Percentiles rank a stretch among this genome's conserved stretches.
Conservation (phyloP, 2,113 vertebrate species). For the Chascanopsetta lugubris region DNA sequence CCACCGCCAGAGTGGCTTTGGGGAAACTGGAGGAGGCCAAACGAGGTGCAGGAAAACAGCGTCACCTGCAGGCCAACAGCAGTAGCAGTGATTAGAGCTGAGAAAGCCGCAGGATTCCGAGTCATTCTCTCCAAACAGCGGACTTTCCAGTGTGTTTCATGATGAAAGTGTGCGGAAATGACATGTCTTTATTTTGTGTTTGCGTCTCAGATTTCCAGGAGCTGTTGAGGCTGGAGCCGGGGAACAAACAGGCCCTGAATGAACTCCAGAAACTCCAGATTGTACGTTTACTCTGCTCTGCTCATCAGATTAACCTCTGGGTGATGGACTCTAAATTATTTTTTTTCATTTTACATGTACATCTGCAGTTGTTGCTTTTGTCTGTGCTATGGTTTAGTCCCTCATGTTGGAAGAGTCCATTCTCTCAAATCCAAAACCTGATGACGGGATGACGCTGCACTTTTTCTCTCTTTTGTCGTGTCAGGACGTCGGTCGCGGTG, state of each 20-base stretch:
- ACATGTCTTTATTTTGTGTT: background rate
- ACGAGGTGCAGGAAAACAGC: slow-evolving; percentile 80
- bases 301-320: no score
- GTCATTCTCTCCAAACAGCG: background rate
- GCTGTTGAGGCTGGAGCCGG: slow-evolving; percentile 91
- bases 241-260: slow-evolving; percentile 92
- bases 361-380: no score
- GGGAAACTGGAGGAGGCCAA: slow-evolving; percentile 87
- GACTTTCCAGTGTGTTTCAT: background rate
- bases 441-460: background rate
- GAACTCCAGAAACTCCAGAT: slow-evolving; percentile 90
- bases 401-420: no score
- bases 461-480: background rate
- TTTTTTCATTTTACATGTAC: no score
- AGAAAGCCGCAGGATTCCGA: background rate
- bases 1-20: slow-evolving; percentile 87
- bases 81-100: no score
- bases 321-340: no score
- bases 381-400: no score
- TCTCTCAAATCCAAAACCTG: no score
- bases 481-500: slow-evolving; percentile 81
- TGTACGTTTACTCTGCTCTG: no score
- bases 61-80: background rate
- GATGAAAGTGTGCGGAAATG: background rate
- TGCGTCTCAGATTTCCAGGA: slow-evolving; percentile 87